Evolutionary conservation across 2,888 invertebrate species (phyloP).

Genomic region (Julus scandinavius): DNA sequence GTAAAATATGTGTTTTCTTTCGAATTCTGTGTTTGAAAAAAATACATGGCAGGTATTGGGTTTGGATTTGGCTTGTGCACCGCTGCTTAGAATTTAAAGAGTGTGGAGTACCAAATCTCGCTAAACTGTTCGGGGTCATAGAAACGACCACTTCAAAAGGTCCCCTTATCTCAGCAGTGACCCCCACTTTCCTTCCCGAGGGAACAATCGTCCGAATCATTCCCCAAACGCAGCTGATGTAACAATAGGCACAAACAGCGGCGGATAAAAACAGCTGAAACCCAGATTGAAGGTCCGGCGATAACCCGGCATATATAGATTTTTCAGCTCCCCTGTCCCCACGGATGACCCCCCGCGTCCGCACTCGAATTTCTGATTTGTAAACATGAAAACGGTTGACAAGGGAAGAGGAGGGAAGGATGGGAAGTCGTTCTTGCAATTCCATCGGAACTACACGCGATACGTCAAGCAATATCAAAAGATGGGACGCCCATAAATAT

Average conservation of each 20-base stretch:
- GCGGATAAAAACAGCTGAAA: background rate
- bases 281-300: background rate
- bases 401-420: too few species aligned
- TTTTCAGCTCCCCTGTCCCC: background rate
- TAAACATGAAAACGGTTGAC: background rate
- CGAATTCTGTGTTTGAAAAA: too few species aligned
- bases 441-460: too few species aligned
- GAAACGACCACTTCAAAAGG: too few species aligned
- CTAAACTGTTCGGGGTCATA: too few species aligned
- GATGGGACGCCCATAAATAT: conserved; percentile 8
- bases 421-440: too few species aligned
- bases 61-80: too few species aligned
- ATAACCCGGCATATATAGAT: background rate
- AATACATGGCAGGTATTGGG: too few species aligned
- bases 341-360: background rate
- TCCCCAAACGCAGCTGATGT: background rate
- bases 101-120: too few species aligned
- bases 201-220: background rate
- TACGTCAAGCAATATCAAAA: background rate
- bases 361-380: background rate
- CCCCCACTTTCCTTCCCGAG: background rate
- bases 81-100: too few species aligned
- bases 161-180: too few species aligned
- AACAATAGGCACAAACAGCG: background rate
- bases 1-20: too few species aligned